These are phyloP conservation scores for Sphaerodactylus townsendi DNA, from an alignment of 2,113 vertebrate species.

Conservation along the genomic window DNA sequence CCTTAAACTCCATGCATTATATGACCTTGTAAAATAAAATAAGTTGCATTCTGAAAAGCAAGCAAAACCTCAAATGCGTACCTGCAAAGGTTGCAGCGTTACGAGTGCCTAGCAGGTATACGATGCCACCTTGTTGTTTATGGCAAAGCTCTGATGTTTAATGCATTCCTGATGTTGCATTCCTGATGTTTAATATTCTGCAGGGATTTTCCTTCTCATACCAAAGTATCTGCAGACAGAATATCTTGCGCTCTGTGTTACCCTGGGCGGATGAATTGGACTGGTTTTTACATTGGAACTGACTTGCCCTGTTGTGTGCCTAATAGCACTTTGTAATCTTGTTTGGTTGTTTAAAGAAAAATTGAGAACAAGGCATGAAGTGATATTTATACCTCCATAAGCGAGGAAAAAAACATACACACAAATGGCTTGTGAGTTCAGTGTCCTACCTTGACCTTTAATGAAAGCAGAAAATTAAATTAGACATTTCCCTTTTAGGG, in stretches of 20 bases:
- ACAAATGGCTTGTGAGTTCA: not conserved
- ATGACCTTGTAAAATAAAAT: not conserved
- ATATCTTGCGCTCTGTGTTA: slow-evolving; percentile 37
- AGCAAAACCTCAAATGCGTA: not conserved
- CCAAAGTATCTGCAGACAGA: slow-evolving; percentile 10
- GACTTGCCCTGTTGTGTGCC: not conserved
- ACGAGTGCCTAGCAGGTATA: slow-evolving; percentile 16
- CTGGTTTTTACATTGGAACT: not conserved
- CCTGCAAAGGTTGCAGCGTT: not conserved
- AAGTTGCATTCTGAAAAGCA: slow-evolving; percentile 33
- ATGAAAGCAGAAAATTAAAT: slow-evolving; percentile 5
- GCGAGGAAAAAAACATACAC: not conserved
- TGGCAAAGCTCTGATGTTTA: slow-evolving; percentile 27
- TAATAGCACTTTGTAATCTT: not conserved
- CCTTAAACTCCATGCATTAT: not conserved
- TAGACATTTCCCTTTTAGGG: not conserved
- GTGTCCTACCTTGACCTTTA: slow-evolving; percentile 1
- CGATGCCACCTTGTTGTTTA: slow-evolving; percentile 9
- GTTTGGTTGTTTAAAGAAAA: not conserved
- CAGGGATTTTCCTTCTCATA: slow-evolving; percentile 8
- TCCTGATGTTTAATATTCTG: slow-evolving; percentile 32
- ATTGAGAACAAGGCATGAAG: slow-evolving; percentile 1
- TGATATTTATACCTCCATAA: not conserved
- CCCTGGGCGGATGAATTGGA: not conserved
- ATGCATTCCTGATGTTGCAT: slow-evolving; percentile 20